A percentile compares a stretch with the other conserved stretches of the same genome.
These are phyloP conservation scores for Heterocephalus glaber DNA, from an alignment of 2,113 vertebrate genomes.

Conservation along the genomic window DNA sequence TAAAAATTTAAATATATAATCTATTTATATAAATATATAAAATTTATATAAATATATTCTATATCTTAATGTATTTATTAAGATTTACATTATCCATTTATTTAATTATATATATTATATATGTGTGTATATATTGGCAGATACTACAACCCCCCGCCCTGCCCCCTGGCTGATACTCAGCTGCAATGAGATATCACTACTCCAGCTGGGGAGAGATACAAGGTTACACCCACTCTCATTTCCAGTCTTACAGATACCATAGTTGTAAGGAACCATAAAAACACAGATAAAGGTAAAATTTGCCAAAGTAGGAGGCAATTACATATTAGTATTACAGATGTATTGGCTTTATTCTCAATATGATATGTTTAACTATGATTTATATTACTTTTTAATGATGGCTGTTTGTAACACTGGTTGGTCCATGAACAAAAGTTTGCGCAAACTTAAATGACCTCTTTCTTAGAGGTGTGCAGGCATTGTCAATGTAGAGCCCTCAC, in stretches of 20 bases:
- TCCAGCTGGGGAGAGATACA: neutral
- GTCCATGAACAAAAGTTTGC: neutral
- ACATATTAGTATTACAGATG: neutral
- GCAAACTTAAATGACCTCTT: rapidly evolving
- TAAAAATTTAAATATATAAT: no score
- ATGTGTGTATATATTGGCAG: neutral
- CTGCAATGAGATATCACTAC: neutral
- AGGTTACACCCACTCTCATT: neutral
- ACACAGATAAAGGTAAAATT: neutral
- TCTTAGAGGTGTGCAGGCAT: neutral
- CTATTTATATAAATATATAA: no score
- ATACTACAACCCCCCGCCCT: neutral
- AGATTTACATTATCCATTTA: no score
- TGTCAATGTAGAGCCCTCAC: neutral
- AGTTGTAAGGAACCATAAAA: neutral
- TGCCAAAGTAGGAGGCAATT: neutral
- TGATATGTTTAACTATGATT: neutral
- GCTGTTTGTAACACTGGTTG: neutral
- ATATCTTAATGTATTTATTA: no score
- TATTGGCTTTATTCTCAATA: neutral
- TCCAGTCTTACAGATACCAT: neutral
- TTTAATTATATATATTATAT: no score
- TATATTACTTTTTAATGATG: neutral
- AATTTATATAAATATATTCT: no score
- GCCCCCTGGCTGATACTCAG: neutral